Conservation (phyloP, 2,888 invertebrate species). For the Ophion obscuratus region DNA sequence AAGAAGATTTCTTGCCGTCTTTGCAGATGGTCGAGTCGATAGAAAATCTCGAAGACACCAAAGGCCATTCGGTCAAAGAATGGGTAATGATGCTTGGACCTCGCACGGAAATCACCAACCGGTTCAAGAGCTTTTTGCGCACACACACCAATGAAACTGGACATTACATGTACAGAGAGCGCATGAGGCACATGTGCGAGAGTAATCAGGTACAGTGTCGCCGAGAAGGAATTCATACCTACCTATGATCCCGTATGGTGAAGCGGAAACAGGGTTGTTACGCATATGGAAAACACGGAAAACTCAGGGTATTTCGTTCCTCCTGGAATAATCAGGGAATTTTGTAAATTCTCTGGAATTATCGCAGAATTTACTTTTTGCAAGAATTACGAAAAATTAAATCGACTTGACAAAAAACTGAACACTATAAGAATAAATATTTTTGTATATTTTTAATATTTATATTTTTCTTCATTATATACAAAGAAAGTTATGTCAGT, state of each 20-base stretch:
- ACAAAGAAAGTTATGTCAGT: no score
- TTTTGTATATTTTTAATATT: no score
- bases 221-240: background rate
- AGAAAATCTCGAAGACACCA: slow-evolving; percentile 98
- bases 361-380: no score
- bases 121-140: slow-evolving; percentile 95
- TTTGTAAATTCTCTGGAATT: no score
- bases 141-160: slow-evolving; percentile 95
- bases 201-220: slow-evolving; percentile 87
- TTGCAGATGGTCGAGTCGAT: slow-evolving; percentile 94
- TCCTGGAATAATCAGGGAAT: no score
- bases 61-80: slow-evolving; percentile 96
- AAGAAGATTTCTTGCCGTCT: background rate
- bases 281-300: no score
- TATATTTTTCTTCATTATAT: no score
- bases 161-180: slow-evolving; percentile 95
- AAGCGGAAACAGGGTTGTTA: background rate
- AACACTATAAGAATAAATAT: no score
- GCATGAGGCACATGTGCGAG: slow-evolving; percentile 97
- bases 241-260: background rate
- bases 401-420: no score
- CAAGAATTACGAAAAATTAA: no score
- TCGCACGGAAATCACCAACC: slow-evolving; percentile 97
- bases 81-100: slow-evolving; percentile 99
- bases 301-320: background rate